Evolutionary conservation across 2,797 vertebrate species (phyloP), one percentile per base, ranked within the genome.

Genomic region (Clamator glandarius): DNA sequence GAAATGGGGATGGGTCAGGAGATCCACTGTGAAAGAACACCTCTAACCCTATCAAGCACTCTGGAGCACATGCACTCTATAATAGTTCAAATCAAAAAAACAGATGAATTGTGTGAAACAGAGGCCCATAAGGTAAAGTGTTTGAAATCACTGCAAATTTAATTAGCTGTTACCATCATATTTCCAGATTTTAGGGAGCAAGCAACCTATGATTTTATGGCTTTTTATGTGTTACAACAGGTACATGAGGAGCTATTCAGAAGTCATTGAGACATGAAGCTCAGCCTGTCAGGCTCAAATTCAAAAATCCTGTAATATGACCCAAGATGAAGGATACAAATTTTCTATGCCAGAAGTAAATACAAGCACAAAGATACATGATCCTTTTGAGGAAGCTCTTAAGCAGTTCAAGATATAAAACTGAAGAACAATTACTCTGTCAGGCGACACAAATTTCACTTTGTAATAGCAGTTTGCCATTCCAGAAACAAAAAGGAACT

Each of bases 181-280:
- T 36, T 52, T 74, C 25, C 17, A 24, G 70, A 39, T 52, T 26
- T 89, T 39, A 12, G 76, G 41, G 24, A 84, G 51, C 72, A n/a
- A 86, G 64, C 81, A 21, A 5, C 15, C 46, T 36, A n/a, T 20
- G 62, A 54, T 73, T 29, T n/a, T 70, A n/a, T 2, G 33, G 50
- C 26, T 51, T 58, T 90, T 90, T 50, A 77, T 52, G 50, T 92
- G 74, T 89, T 90, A 72, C 28, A 89, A 79, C 59, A 77, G 80
- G 77, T 66, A 82, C 41, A 15, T 0, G 1, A 92, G 63, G 67
- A 84, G 81, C 64, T 57, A 11, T 54, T 77, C 36, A 35, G n/a
- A 82, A 92, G 55, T 33, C 67, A 64, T 5, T 52, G 33, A 90
- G 67, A 68, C 41, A 39, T 11, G 51, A 79, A 82, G 46, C 68